Conservation (phyloP, 2,113 vertebrate species). For the Felis catus region F.catus_Fca126_mat1.0 CM031417.1:86251001-86251500, state of each 20-base stretch:
- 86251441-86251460: not conserved
- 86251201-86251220: conserved; percentile 21
- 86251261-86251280: not conserved
- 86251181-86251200: not conserved
- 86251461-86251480: conserved; percentile 2
- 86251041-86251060: not conserved
- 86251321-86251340: not conserved
- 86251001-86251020: not conserved
- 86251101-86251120: not conserved
- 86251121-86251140: not conserved
- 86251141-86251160: not conserved
- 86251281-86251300: conserved; percentile 5
- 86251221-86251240: not conserved
- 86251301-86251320: not conserved
- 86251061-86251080: not conserved
- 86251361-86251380: not conserved
- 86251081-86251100: not conserved
- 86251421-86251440: not conserved
- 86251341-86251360: not conserved
- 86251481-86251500: not conserved
- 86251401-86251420: not conserved
- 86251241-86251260: not conserved
- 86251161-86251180: not conserved
- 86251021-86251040: not conserved
- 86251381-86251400: not conserved